Percentiles rank a stretch among this genome's conserved stretches.
Conservation (phyloP, 2,888 invertebrate species). For the Dryadula phaetusa region DNA sequence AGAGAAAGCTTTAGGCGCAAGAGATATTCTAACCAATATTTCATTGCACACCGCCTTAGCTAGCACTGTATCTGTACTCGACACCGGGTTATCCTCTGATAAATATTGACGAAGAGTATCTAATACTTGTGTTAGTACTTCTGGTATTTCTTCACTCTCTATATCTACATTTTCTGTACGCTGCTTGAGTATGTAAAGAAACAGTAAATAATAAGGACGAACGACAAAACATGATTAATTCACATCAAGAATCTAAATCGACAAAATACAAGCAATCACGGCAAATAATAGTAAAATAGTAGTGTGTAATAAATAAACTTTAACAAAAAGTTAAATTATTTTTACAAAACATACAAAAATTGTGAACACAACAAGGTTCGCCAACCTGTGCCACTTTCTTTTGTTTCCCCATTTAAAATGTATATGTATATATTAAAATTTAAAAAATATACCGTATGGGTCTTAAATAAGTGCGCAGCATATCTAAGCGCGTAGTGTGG, state of each 20-base stretch:
- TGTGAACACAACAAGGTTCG: too few species aligned
- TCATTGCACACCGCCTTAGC: constrained; percentile 68
- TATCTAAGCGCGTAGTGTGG: constrained; percentile 74
- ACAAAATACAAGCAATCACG: too few species aligned
- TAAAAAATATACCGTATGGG: constrained; percentile 61
- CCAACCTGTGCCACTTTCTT: too few species aligned
- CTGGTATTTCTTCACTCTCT: constrained; percentile 71
- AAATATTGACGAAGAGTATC: constrained; percentile 70
- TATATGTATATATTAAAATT: too few species aligned
- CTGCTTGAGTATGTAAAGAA: constrained; percentile 49
- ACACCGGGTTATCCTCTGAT: constrained; percentile 50
- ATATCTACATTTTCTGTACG: constrained; percentile 73
- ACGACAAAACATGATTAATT: neutral
- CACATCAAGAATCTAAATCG: too few species aligned
- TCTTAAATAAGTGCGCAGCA: constrained; percentile 70
- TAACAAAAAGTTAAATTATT: too few species aligned
- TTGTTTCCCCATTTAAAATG: too few species aligned
- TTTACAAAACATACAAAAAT: too few species aligned
- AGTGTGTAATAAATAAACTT: too few species aligned
- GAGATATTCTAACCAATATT: constrained; percentile 67
- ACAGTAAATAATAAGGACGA: neutral
- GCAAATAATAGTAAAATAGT: too few species aligned
- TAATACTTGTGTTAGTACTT: constrained; percentile 67
- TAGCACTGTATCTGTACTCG: constrained; percentile 57
- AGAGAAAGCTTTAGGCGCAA: constrained; percentile 63